A percentile compares a stretch with the other conserved stretches of the same genome.
phyloP scores from a whole-genome alignment of 2,888 invertebrate genomes.

The Strigamia maritima region DNA sequence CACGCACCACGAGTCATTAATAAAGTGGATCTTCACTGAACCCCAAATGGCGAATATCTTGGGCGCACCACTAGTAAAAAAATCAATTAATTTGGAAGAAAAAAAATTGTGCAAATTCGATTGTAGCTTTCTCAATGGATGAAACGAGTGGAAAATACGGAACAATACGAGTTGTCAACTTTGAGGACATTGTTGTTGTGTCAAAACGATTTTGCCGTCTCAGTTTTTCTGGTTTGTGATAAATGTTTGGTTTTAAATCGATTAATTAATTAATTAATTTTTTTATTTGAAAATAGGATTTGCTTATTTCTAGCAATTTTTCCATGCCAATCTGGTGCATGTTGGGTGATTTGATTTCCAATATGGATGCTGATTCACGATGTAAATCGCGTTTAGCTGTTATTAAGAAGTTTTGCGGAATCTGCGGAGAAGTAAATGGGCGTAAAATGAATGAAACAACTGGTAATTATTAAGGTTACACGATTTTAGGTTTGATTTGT shows the following conservation, averaged over 20 bases:
- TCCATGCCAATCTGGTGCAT: background rate
- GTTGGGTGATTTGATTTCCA: background rate
- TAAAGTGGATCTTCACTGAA: constrained; percentile 31
- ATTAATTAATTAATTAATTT: no score
- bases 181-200: no score
- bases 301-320: background rate
- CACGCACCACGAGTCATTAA: constrained; percentile 19
- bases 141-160: no score
- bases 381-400: background rate
- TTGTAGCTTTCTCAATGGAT: background rate
- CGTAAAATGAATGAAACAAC: background rate
- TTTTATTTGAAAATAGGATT: no score
- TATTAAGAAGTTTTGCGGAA: background rate
- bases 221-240: no score
- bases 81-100: background rate
- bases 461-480: background rate
- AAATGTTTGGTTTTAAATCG: no score
- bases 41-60: background rate
- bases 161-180: no score
- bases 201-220: no score
- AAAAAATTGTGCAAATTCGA: background rate
- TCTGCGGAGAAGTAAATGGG: background rate
- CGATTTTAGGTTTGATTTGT: background rate
- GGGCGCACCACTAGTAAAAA: background rate
- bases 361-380: background rate